These are phyloP conservation scores for Beris chalybata DNA, from an alignment of 2,888 invertebrate species.

Conservation along the genomic window DNA sequence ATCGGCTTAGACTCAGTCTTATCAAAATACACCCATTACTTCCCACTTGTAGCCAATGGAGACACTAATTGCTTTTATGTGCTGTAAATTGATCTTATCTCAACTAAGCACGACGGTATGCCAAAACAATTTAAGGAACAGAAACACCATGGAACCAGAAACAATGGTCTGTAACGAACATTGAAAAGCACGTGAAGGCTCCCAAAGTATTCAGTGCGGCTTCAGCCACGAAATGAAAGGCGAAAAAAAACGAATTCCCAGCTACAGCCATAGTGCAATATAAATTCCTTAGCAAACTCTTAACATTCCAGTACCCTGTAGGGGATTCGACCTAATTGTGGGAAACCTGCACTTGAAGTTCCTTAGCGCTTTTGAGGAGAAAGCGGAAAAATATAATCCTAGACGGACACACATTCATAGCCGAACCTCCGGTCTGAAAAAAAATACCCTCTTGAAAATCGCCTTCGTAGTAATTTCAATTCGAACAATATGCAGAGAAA, in stretches of 20 bases:
- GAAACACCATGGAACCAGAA: slow-evolving; percentile 2
- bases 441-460: too few relatives aligned
- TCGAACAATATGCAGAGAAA: too few relatives aligned
- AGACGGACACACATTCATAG: too few relatives aligned
- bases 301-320: slow-evolving; percentile 2
- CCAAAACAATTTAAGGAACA: slow-evolving; percentile 8
- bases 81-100: slow-evolving; percentile 15
- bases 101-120: slow-evolving; percentile 9
- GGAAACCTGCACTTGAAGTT: slow-evolving; percentile 2
- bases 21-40: neutral
- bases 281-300: slow-evolving; percentile 16
- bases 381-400: too few relatives aligned
- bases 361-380: neutral
- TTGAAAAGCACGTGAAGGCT: slow-evolving; percentile 7
- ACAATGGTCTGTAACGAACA: slow-evolving; percentile 3
- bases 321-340: slow-evolving; percentile 3
- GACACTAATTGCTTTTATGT: slow-evolving; percentile 19
- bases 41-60: neutral
- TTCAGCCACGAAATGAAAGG: neutral
- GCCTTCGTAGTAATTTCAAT: too few relatives aligned
- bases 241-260: neutral
- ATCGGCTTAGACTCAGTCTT: too few relatives aligned
- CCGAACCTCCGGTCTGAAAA: too few relatives aligned
- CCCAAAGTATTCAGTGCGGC: slow-evolving; percentile 1
- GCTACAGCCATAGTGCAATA: slow-evolving; percentile 17